Conservation (phyloP, 1,140 invertebrate genomes). For the Octopus sinensis region DNA sequence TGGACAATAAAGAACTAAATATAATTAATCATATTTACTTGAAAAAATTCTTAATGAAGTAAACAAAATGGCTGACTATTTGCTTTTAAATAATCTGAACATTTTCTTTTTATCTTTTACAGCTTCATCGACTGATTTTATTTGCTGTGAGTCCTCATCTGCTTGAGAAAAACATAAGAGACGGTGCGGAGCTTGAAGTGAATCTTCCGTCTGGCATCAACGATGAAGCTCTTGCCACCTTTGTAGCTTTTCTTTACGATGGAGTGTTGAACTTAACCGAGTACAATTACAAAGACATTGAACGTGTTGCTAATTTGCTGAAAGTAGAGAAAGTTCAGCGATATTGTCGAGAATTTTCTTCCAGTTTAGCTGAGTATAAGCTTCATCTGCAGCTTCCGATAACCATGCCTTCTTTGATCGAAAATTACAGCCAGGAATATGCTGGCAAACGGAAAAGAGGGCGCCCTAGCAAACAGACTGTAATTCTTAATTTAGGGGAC, state of each 20-base stretch:
- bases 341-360: slow-evolving; percentile 3
- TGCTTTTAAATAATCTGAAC: background rate
- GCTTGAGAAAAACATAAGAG: slow-evolving; percentile 11
- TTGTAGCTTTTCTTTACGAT: slow-evolving; percentile 11
- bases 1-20: too few relatives aligned
- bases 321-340: slow-evolving; percentile 6
- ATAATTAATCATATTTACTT: too few relatives aligned
- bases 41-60: background rate
- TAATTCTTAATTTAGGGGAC: slow-evolving; percentile 1
- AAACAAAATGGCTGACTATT: background rate
- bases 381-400: background rate
- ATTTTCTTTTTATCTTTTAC: background rate
- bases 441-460: background rate
- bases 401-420: background rate
- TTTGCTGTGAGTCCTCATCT: slow-evolving; percentile 14
- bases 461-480: slow-evolving; percentile 6
- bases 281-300: slow-evolving; percentile 5
- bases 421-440: background rate
- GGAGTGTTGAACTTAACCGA: slow-evolving; percentile 6
- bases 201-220: slow-evolving; percentile 4
- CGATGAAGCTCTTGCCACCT: slow-evolving; percentile 1
- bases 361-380: background rate
- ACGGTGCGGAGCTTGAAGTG: background rate
- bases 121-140: slow-evolving; percentile 1
- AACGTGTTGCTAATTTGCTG: background rate